phyloP scores from a whole-genome alignment of 1,140 invertebrate species.

The Agrilus planipennis region DNA sequence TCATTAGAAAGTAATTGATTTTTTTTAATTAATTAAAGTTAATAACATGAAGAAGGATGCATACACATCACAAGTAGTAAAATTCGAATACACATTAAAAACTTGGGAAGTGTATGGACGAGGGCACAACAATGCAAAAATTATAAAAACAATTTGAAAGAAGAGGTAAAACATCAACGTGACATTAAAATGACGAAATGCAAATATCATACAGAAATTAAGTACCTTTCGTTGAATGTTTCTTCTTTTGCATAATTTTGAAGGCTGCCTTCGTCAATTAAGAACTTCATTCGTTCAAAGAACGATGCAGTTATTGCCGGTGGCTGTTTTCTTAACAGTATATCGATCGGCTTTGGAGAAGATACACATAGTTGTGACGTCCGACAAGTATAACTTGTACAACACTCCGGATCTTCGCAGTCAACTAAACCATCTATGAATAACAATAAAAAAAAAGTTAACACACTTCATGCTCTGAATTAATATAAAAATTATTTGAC shows the following conservation, averaged over 20 bases:
- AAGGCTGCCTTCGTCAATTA: constrained; percentile 94
- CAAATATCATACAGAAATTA: constrained; percentile 16
- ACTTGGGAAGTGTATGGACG: constrained; percentile 29
- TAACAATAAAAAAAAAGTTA: constrained; percentile 1
- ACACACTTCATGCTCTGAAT: neutral
- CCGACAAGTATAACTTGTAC: constrained; percentile 65
- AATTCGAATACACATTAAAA: constrained; percentile 26
- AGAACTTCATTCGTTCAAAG: constrained; percentile 95
- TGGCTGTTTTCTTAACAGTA: constrained; percentile 84
- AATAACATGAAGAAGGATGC: neutral
- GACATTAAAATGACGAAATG: constrained; percentile 13
- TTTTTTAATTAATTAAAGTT: constrained; percentile 11
- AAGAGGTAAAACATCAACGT: constrained; percentile 2
- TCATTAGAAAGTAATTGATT: too few species aligned
- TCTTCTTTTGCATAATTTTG: constrained; percentile 91
- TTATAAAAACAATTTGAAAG: constrained; percentile 6
- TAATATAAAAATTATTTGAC: constrained; percentile 45
- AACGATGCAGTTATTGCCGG: constrained; percentile 93
- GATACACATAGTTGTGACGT: constrained; percentile 81
- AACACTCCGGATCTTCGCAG: constrained; percentile 97
- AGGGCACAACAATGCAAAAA: constrained; percentile 72
- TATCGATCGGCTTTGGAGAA: constrained; percentile 86
- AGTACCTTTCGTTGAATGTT: constrained; percentile 95
- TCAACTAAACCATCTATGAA: constrained; percentile 84
- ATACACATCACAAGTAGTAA: too few species aligned